phyloP scores from a whole-genome alignment of 2,113 vertebrate species.

The Microtus pennsylvanicus region DNA sequence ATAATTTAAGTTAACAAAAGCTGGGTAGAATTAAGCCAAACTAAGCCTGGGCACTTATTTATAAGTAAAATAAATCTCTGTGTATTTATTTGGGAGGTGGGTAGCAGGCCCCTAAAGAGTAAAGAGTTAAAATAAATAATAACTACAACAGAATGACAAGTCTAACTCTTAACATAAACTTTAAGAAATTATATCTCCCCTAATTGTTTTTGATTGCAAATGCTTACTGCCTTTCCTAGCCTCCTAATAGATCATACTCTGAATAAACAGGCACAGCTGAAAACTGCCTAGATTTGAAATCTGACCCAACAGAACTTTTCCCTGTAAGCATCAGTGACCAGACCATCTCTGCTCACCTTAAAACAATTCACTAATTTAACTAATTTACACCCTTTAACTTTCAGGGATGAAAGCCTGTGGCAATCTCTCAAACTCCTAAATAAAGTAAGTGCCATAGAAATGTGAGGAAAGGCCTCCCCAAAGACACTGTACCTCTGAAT shows the following conservation, averaged over 20 bases:
- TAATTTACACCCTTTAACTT: background rate
- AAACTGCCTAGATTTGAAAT: constrained; percentile 53
- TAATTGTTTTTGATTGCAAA: constrained; percentile 48
- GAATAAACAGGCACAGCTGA: background rate
- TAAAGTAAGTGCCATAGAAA: background rate
- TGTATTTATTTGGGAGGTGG: too few relatives aligned
- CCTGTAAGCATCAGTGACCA: constrained; percentile 12
- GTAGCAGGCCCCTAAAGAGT: too few relatives aligned
- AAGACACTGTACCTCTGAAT: constrained; percentile 90
- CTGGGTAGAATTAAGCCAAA: too few relatives aligned
- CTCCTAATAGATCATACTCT: constrained; percentile 35
- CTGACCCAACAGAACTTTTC: background rate
- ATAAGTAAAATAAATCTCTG: too few relatives aligned
- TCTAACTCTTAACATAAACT: background rate
- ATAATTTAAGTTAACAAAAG: too few relatives aligned
- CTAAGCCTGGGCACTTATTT: too few relatives aligned
- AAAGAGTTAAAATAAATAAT: too few relatives aligned
- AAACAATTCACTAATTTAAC: background rate
- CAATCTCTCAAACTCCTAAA: constrained; percentile 21
- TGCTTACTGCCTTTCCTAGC: background rate
- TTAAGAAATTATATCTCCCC: background rate
- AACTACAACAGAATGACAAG: background rate
- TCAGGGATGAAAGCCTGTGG: background rate
- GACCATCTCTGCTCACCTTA: constrained; percentile 30
- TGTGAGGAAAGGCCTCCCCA: constrained; percentile 42